Evolutionary conservation across 1,140 invertebrate species (phyloP).

Genomic region (Heliconius congener): DNA sequence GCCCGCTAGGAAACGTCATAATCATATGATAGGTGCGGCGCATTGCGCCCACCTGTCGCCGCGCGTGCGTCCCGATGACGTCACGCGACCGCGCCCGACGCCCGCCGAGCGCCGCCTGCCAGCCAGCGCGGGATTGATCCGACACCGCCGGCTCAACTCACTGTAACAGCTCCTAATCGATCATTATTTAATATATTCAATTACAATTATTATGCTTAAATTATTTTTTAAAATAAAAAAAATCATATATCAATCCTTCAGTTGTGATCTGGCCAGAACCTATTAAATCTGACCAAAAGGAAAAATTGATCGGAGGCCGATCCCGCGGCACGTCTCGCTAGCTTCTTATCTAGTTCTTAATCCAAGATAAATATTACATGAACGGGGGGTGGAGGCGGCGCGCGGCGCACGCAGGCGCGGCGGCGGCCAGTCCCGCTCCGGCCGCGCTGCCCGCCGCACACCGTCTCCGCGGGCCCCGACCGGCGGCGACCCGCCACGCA

Average conservation of each 20-base stretch:
- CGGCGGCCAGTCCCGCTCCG: conserved; percentile 70
- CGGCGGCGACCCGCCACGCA: conserved; percentile 49
- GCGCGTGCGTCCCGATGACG: conserved; percentile 76
- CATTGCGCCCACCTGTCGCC: conserved; percentile 78
- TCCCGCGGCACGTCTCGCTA: conserved; percentile 51
- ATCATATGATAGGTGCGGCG: conserved; percentile 78
- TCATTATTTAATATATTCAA: background rate
- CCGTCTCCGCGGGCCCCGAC: conserved; percentile 64
- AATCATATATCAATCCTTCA: background rate
- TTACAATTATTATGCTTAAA: background rate
- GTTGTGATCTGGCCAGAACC: background rate
- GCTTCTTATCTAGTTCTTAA: conserved; percentile 77
- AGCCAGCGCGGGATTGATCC: conserved; percentile 13
- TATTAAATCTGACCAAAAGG: conserved; percentile 19
- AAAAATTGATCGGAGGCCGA: conserved; percentile 33
- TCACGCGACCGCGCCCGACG: conserved; percentile 55
- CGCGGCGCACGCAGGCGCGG: conserved; percentile 59
- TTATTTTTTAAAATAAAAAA: background rate
- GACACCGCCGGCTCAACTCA: conserved; percentile 42
- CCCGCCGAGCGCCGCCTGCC: conserved; percentile 52
- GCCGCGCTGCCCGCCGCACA: conserved; percentile 69
- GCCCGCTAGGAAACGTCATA: conserved; percentile 75
- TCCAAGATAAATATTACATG: conserved; percentile 81
- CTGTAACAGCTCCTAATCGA: conserved; percentile 43
- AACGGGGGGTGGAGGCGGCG: conserved; percentile 58